Base-by-base conservation (phyloP, 1,140 invertebrate genomes). In the Heliconius nattereri region DNA sequence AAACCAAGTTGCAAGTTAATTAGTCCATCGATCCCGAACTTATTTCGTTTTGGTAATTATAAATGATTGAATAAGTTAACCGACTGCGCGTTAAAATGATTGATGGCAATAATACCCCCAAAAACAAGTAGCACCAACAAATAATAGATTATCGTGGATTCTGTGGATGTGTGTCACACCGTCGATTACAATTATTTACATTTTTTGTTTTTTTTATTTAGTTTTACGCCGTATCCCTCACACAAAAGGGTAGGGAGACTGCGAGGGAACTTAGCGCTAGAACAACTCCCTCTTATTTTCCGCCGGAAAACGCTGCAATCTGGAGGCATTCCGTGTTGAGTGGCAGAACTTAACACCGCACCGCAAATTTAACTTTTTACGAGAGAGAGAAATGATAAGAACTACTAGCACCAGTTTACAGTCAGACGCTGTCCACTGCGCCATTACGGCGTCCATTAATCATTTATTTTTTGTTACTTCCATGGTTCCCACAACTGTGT, bases 21-120 rank as follows among this genome's bases (percentile, higher is more conserved):
- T 77, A 82, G 71, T 79, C 71, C 78, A 78, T 77, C 81, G 78
- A 83, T 75, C 73, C 29, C 32, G 72, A 78, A 82, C 76, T 83
- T 80, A 76, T 80, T 80, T 73, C 60, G 72, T 66, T 54, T 52
- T 57, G 72, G 83, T 84, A 84, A 84, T 84, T 81, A 81, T 79
- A 84, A 84, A 81, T 84, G 80, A 84, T 83, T 79, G 81, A 80
- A 79, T 83, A 81, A 83, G 81, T 79, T 77, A 83, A 81, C 81
- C 49, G 80, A 74, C 76, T 81, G 75, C 81, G 79, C 77, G 79
- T 78, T 75, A 75, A 84, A 80, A 82, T 83, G 84, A 85, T 85
- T 78, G 82, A 85, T 85, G 78, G 77, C 54, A 78, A 78, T 80
- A 79, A 82, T 79, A 81, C 81, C 49, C 70, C 60, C 75, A 19